Percentiles rank a stretch among this genome's conserved stretches.
Conservation (phyloP, 2,113 vertebrate genomes). For the Gopherus flavomarginatus region DNA sequence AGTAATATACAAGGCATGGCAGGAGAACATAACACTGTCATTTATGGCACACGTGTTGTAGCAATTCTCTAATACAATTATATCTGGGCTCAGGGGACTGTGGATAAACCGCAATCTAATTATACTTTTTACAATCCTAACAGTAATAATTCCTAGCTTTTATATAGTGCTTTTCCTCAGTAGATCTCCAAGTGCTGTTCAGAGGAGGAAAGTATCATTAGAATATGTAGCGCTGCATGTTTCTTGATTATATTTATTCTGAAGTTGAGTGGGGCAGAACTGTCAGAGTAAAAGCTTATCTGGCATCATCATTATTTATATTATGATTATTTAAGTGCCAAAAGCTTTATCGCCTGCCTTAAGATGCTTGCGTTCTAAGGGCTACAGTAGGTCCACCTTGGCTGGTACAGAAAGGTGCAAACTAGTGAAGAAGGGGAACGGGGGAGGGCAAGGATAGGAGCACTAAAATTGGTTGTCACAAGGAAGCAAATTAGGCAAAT, state of each 20-base stretch:
- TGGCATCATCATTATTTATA: neutral
- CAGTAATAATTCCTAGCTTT: neutral
- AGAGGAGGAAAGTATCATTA: neutral
- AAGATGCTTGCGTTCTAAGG: accelerated
- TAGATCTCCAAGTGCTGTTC: neutral
- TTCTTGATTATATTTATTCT: neutral
- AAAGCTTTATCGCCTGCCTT: neutral
- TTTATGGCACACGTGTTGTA: neutral
- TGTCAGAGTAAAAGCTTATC: neutral
- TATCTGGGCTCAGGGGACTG: neutral
- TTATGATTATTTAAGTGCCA: neutral
- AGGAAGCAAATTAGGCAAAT: neutral
- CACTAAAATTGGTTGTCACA: neutral
- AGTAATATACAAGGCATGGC: accelerated
- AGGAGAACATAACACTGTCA: neutral
- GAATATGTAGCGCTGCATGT: neutral
- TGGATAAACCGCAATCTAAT: neutral
- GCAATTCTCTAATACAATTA: neutral
- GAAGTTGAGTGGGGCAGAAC: neutral
- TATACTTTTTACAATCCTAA: neutral
- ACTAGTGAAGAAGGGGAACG: neutral
- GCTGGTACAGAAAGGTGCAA: neutral
- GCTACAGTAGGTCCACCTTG: neutral
- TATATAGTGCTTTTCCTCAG: neutral
- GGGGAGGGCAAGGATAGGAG: neutral